Base-by-base conservation (phyloP, 1,140 invertebrate species). In the Pogonognathellus flavescens region DNA sequence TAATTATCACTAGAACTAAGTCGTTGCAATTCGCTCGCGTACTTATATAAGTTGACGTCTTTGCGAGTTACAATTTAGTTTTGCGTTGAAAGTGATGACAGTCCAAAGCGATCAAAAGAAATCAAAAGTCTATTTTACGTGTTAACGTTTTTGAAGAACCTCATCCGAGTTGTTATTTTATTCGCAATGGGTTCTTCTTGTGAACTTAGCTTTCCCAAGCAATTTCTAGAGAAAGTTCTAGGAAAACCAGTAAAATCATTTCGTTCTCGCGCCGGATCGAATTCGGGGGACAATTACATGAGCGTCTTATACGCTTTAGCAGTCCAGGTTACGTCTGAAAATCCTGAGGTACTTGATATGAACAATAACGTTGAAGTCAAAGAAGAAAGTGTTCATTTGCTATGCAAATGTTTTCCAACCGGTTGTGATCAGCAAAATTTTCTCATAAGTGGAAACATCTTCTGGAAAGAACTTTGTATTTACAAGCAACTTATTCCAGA, bases 391-490 rank as follows among this genome's bases (percentile, higher is more conserved):
- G 25, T 76, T 6, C 49, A 84, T 49, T 59, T 84, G n/a, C 16
- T 87, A 9, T 83, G 83, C 1, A 87, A 87, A 60, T 86, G 85
- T 20, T 84, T 83, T 66, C 85, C 87, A 25, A n/a, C 8, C n/a
- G 16, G 86, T 80, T 7, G 70, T 7, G 41, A 11, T 11, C 14
- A 66, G 10, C 80, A 83, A 80, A 72, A 81, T 14, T 82, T 87
- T 31, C 13, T 84, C 5, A 60, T 59, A 9, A 52, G 41, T 13
- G 55, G 18, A 7, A 76, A 84, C n/a, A 80, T 87, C 13, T 87
- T 87, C 50, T 81, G 11, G 18, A 87, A 86, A 31, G 87, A 87
- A 57, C 52, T 84, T 49, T 53, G 49, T 14, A 83, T 87, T 13
- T 87, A 87, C 55, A 31, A 31, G 9, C 22, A 83, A 10, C 49